These are phyloP conservation scores for Phthorimaea operculella DNA, from an alignment of 1,140 invertebrate genomes.

Conservation along the genomic window DNA sequence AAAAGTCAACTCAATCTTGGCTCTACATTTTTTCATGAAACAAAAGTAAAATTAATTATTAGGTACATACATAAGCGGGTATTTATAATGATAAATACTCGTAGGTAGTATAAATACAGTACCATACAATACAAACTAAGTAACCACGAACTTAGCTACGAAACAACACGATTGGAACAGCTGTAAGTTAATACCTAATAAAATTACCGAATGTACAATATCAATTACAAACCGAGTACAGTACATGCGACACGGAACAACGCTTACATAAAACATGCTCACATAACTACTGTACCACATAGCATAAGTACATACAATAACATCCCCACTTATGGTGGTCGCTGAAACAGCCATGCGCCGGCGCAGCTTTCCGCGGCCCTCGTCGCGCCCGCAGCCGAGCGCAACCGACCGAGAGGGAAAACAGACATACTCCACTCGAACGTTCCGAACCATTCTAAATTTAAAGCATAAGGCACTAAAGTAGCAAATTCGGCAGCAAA, in stretches of 20 bases:
- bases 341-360: neutral
- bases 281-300: neutral
- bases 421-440: constrained; percentile 39
- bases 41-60: too few relatives aligned
- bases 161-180: neutral
- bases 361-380: constrained; percentile 26
- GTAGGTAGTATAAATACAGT: too few relatives aligned
- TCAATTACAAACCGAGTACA: constrained; percentile 37
- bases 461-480: neutral
- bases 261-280: constrained; percentile 8
- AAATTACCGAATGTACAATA: constrained; percentile 45
- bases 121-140: neutral
- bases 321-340: neutral
- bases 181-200: constrained; percentile 10
- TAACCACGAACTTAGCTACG: neutral
- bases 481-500: constrained; percentile 16
- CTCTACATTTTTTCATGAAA: too few relatives aligned
- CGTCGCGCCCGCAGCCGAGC: constrained; percentile 46
- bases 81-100: too few relatives aligned
- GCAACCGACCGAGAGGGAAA: constrained; percentile 59
- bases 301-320: neutral
- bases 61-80: too few relatives aligned
- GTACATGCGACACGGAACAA: constrained; percentile 17
- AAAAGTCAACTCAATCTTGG: too few relatives aligned
- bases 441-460: neutral